These are phyloP conservation scores for Micrasema minimum DNA, from an alignment of 1,140 invertebrate genomes.

Conservation along the genomic window DNA sequence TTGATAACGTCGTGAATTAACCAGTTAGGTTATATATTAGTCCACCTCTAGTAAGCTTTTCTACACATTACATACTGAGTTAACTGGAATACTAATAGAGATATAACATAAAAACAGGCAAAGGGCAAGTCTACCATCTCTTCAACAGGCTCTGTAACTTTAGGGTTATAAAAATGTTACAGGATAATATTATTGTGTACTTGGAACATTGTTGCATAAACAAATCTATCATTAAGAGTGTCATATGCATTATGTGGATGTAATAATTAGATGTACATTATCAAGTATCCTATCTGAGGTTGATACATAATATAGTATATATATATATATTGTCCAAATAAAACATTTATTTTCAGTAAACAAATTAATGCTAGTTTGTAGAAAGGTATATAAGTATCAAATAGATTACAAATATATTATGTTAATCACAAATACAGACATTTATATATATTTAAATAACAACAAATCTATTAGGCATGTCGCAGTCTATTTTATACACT, in stretches of 20 bases:
- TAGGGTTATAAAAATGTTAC: neutral
- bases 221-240: neutral
- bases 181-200: neutral
- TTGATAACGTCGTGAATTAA: too few relatives aligned
- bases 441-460: neutral
- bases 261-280: too few relatives aligned
- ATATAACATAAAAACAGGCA: too few relatives aligned
- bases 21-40: too few relatives aligned
- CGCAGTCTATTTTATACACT: neutral
- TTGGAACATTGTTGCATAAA: neutral
- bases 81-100: too few relatives aligned
- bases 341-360: constrained; percentile 25
- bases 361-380: constrained; percentile 22
- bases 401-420: constrained; percentile 9
- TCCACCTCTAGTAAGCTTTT: too few relatives aligned
- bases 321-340: constrained; percentile 9
- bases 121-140: too few relatives aligned
- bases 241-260: too few relatives aligned
- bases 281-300: too few relatives aligned
- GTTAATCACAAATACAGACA: constrained; percentile 20
- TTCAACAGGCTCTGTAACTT: neutral
- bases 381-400: constrained; percentile 31
- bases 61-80: too few relatives aligned
- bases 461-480: constrained; percentile 4
- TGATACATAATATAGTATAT: too few relatives aligned